phyloP scores from a whole-genome alignment of 2,888 invertebrate genomes.

The Encarsia formosa region DNA sequence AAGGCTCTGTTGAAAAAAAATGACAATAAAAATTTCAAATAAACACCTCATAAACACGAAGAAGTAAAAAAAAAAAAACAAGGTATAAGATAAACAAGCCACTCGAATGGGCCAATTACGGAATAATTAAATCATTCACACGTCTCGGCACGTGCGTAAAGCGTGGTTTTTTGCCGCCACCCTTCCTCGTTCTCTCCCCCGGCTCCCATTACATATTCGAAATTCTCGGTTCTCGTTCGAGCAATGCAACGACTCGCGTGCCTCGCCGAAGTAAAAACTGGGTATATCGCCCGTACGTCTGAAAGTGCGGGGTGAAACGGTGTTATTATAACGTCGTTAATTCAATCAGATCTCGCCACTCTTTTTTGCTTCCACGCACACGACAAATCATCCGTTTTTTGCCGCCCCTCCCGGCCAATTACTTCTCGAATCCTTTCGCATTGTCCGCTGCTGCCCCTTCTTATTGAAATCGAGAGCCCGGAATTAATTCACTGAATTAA shows the following conservation, averaged over 20 bases:
- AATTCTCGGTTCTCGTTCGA: slow-evolving; percentile 14
- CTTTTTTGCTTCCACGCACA: neutral
- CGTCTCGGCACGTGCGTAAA: neutral
- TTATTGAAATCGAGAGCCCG: slow-evolving; percentile 5
- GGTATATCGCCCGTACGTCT: neutral
- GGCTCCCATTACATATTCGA: slow-evolving; percentile 6
- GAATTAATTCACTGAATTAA: slow-evolving; percentile 1
- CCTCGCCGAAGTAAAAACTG: neutral
- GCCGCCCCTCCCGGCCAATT: slow-evolving; percentile 8
- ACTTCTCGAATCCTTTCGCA: slow-evolving; percentile 11
- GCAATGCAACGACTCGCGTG: slow-evolving; percentile 7
- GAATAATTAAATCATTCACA: slow-evolving; percentile 11
- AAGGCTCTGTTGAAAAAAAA: no score
- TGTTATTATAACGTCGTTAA: slow-evolving; percentile 16
- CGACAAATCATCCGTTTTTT: slow-evolving; percentile 14
- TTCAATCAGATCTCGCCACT: slow-evolving; percentile 15
- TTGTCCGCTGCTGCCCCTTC: no score
- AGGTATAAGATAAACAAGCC: no score
- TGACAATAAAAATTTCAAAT: no score
- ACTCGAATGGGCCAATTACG: neutral
- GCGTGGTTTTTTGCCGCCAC: neutral
- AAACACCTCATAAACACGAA: no score
- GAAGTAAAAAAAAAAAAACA: no score
- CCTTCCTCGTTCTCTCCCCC: neutral
- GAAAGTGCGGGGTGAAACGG: neutral